Evolutionary conservation across 2,888 invertebrate genomes (phyloP), one percentile per base, ranked within the genome.

Genomic region (Meghimatium bilineatum): DNA sequence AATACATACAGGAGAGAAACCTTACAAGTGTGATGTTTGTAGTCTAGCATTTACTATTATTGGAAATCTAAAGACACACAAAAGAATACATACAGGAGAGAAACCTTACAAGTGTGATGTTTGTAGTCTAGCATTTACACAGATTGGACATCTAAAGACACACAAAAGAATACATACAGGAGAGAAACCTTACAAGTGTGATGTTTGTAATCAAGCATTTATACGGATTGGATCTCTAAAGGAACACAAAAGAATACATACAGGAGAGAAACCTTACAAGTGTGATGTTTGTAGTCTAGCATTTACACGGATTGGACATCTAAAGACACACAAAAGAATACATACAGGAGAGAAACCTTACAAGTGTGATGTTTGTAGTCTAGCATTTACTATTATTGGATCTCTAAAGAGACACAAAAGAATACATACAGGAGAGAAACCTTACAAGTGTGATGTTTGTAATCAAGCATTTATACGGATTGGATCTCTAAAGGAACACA

Each of bases 101-200:
- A 49, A n/a, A 29, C 72, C 72, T 44, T 72, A 49, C 72, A 72
- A 38, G 29, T 72, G 72, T 72, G 72, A 72, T n/a, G 44, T 72
- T 72, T 72, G 72, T 44, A 38, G 72, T 14, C 1, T 72, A 26
- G 72, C 10, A 3, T 72, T 72, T 72, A 8, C 38, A 23, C 72
- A 29, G 72, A n/a, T 12, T 6, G 44, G 44, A n/a, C n/a, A 44
- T 10, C 17, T 72, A 38, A 44, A 44, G 29, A 14, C 10, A 44
- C 72, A 72, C 17, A 72, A 44, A 1, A 44, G 38, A 29, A 72
- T n/a, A n/a, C 72, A 72, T 44, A 72, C 72, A n/a, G 72, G 72
- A 72, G 72, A 72, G 44, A 72, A 72, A 38, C 72, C 72, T 44
- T 72, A 72, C 29, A 72, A 72, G 29, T 72, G 72, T 44, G n/a